phyloP scores from a whole-genome alignment of 2,113 vertebrate species.

The Ciconia stormi region DNA sequence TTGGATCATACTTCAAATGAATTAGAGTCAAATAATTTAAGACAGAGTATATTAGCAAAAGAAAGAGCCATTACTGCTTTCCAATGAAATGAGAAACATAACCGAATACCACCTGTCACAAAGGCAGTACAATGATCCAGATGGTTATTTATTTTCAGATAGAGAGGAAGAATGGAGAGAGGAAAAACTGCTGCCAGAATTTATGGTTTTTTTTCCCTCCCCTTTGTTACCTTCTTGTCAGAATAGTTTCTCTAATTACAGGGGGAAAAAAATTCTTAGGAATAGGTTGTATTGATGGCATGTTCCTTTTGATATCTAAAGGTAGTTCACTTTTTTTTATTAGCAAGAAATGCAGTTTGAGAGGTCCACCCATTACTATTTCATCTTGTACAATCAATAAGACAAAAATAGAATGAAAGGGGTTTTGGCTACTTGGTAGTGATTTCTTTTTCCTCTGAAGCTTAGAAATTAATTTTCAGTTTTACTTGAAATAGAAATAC shows the following conservation, averaged over 20 bases:
- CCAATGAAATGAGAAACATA: conserved; percentile 41
- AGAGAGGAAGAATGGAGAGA: conserved; percentile 41
- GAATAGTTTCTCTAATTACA: not conserved
- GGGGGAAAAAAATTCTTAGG: not conserved
- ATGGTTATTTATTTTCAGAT: conserved; percentile 54
- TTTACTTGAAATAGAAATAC: not conserved
- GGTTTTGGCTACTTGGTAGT: not conserved
- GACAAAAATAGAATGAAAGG: not conserved
- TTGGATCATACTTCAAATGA: conserved; percentile 1
- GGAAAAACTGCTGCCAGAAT: conserved; percentile 31
- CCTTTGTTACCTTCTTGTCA: conserved; percentile 24
- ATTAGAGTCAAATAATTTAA: conserved; percentile 47
- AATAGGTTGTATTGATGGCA: not conserved
- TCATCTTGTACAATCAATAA: not conserved
- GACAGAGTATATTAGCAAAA: not conserved
- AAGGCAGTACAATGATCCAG: conserved; percentile 56
- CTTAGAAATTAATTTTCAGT: not conserved
- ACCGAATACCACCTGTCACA: conserved; percentile 52
- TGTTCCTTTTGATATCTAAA: not conserved
- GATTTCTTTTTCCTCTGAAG: not conserved
- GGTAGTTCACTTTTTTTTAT: not conserved
- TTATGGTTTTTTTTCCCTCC: not conserved
- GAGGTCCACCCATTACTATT: not conserved
- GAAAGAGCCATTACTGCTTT: conserved; percentile 1
- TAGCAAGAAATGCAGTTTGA: not conserved